Evolutionary conservation across 2,888 invertebrate genomes (phyloP).

Genomic region (Stramonita haemastoma): DNA sequence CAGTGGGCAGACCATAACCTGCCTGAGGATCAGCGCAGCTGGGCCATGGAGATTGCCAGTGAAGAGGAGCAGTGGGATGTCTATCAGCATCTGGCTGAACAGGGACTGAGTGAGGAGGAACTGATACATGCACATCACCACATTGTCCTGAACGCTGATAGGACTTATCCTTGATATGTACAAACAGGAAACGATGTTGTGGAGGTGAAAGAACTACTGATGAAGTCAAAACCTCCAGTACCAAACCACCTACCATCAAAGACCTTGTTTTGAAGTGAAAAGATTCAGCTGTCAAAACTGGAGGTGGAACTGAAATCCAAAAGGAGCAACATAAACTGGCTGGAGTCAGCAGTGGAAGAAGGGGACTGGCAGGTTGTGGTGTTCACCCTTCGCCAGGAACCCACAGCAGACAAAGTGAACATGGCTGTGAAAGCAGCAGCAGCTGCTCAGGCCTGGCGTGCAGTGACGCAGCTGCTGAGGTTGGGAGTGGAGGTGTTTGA

Average conservation of each 20-base stretch:
- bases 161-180: not conserved
- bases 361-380: not conserved
- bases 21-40: not conserved
- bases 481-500: not conserved
- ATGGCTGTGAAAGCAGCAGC: constrained; percentile 1
- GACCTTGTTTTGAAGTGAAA: not conserved
- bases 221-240: not conserved
- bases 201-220: not conserved
- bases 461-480: constrained; percentile 10
- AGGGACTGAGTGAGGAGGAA: not conserved
- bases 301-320: not conserved
- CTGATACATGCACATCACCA: not conserved
- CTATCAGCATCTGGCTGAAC: not conserved
- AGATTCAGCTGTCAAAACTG: not conserved
- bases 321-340: not conserved
- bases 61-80: constrained; percentile 14
- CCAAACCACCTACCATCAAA: not conserved
- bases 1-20: constrained; percentile 18
- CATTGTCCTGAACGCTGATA: not conserved
- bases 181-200: not conserved
- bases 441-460: not conserved
- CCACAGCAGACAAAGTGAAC: not conserved
- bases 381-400: not conserved
- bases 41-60: not conserved
- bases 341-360: not conserved